Evolutionary conservation across 2,797 vertebrate genomes (phyloP).

Genomic region (Gymnothorax reevesii): DNA sequence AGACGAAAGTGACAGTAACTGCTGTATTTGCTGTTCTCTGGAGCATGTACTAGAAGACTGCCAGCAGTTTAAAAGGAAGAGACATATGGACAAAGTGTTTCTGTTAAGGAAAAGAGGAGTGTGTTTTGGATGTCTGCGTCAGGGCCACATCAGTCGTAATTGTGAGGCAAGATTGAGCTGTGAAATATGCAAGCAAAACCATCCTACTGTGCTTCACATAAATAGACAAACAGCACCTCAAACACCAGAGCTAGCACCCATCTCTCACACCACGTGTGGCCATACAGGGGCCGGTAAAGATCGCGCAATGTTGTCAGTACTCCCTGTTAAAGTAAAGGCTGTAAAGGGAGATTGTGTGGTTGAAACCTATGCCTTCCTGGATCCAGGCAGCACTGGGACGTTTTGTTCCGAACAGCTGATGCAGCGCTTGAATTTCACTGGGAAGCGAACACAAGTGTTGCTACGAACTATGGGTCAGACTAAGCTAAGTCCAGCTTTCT

Average conservation of each 20-base stretch:
- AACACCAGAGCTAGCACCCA: no score
- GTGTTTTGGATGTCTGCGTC: slow-evolving; percentile 21
- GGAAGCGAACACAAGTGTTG: background rate
- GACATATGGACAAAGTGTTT: slow-evolving; percentile 18
- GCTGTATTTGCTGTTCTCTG: background rate
- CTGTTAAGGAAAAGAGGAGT: slow-evolving; percentile 20
- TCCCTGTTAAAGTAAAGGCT: slow-evolving; percentile 18
- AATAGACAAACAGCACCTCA: no score
- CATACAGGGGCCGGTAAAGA: slow-evolving; percentile 28
- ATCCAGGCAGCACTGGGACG: no score
- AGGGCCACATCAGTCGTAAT: slow-evolving; percentile 22
- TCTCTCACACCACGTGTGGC: background rate
- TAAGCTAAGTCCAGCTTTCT: background rate
- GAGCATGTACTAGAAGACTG: background rate
- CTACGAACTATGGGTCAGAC: slow-evolving; percentile 1
- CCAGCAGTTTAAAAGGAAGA: slow-evolving; percentile 12
- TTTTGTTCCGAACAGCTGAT: no score
- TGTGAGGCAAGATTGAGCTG: background rate
- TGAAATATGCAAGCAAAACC: background rate
- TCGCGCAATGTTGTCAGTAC: background rate
- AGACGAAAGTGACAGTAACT: background rate
- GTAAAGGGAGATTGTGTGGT: background rate
- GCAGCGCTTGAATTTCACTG: no score
- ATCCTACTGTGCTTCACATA: background rate
- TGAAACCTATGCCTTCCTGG: background rate